These are phyloP conservation scores for Oncorhynchus kisutch DNA, from an alignment of 2,113 vertebrate genomes.

Conservation along the genomic window DNA sequence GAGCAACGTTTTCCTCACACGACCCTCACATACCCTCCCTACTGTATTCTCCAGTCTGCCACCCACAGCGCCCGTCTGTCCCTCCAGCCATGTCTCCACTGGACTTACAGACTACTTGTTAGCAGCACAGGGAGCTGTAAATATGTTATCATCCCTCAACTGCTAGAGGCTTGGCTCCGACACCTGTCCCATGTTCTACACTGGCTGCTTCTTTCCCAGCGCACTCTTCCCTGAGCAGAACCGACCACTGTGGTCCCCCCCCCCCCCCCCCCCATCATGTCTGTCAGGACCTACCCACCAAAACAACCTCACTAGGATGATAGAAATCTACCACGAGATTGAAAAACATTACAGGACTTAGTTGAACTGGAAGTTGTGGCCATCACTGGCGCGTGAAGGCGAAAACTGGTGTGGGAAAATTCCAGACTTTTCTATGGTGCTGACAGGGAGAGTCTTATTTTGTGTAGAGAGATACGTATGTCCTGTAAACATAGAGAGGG, in stretches of 20 bases:
- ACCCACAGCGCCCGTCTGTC: not conserved
- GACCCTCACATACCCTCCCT: too few species aligned
- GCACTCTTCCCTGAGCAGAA: not conserved
- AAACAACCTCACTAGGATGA: not conserved
- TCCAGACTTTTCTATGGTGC: not conserved
- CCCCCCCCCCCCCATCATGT: not conserved
- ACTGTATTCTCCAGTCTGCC: not conserved
- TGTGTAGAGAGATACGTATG: not conserved
- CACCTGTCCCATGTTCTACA: constrained; percentile 28
- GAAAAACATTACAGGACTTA: not conserved
- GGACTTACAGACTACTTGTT: not conserved
- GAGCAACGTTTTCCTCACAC: too few species aligned
- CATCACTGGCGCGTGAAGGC: not conserved
- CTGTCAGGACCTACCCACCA: not conserved
- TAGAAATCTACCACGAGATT: too few species aligned
- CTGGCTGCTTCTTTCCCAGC: not conserved
- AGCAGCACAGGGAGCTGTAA: constrained; percentile 26
- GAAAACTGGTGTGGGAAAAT: not conserved
- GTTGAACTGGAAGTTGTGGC: not conserved
- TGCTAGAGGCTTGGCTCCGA: constrained; percentile 2
- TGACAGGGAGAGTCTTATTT: not conserved
- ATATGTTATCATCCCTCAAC: constrained; percentile 35
- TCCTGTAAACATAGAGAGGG: not conserved
- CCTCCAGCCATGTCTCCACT: not conserved
- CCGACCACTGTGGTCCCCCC: not conserved